Base-by-base conservation (phyloP, 2,888 invertebrate species). In the Trimorus sp. region DNA sequence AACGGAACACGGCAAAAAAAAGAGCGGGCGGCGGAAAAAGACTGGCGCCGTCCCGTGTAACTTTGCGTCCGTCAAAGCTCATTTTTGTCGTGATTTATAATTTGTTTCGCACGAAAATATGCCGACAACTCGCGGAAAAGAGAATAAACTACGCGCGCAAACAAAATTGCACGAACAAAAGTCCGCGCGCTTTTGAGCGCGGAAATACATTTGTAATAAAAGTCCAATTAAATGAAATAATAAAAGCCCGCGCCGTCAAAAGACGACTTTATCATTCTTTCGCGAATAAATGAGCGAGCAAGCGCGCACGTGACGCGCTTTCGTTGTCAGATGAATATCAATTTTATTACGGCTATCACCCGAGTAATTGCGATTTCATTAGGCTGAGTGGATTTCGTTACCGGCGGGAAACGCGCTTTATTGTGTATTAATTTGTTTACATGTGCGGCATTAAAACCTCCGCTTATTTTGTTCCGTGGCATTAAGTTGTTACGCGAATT, bases 191-290 rank as follows among this genome's bases (percentile, higher is more conserved):
- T 42, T 73, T 73, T 26, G 51, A 54, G 40, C 62, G 73, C 56
- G 38, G 40, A 63, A 53, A 54, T 56, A 56, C 56, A 73, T 63
- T 73, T 56, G 73, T 63, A 73, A 73, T 73, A 73, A 73, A 73
- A 73, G 54, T 49, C 51, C 63, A 73, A 63, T 73, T 63, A 73
- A 73, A 73, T 60, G 73, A 56, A 63, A 63, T 56, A 62, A 63
- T 63, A 63, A 73, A 73, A 63, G 63, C 40, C 15, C 12, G 36
- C 15, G 26, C 8, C 26, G 40, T 70, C 48, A 40, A 59, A 70
- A 58, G 38, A 58, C 59, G 53, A 60, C 70, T 60, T 58, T 60
- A 60, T 53, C 42, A 60, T 51, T 49, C 51, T 49, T 51, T 51
- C 14, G 51, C 38, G 51, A 45, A 40, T 26, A 60, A 51, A 45